Evolutionary conservation across 2,888 invertebrate genomes (phyloP), one percentile per base, ranked within the genome.

Genomic region (Diachrysia chrysitis): DNA sequence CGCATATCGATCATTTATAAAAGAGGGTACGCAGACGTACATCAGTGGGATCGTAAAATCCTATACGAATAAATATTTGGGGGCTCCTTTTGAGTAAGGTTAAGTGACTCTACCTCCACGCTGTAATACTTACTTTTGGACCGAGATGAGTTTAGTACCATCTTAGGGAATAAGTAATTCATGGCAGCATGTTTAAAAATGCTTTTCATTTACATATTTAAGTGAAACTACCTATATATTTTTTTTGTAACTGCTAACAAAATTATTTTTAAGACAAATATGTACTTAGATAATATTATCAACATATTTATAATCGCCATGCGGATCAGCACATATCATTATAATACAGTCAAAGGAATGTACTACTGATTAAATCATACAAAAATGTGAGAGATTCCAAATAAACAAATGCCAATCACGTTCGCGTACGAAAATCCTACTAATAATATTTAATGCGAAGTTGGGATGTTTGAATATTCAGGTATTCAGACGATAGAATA

Each of bases 1-100:
- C 83, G 82, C 79, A 77, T 83, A 82, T 81, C 77, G 82, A 83
- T 82, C 82, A 83, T 78, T 78, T 78, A 63, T 71, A 77, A 72
- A 67, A 75, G 69, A 71, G 82, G 69, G 72, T 68, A 66, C 71
- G 64, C 55, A 76, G 58, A 67, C 63, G 67, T 70, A 76, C 73
- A 70, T 76, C 82, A 72, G 82, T 55, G 76, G 58, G 76, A 67
- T 79, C 69, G 61, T 73, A 79, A 75, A 75, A 74, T 68, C 57
- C 63, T 69, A 42, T 56, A 54, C 65, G 73, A 61, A 73, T 71
- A 75, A 76, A 79, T 81, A 78, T 81, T 60, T 59, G 55, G 37
- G 61, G 65, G 65, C 63, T 56, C 65, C 32, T 63, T 72, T 67
- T 70, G 48, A 54, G 63, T 65, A 72, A 72, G 66, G 70, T 81